Evolutionary conservation across 2,797 vertebrate genomes (phyloP), one percentile per base, ranked within the genome.

Genomic region (Parauchenoglanis punctatus): DNA sequence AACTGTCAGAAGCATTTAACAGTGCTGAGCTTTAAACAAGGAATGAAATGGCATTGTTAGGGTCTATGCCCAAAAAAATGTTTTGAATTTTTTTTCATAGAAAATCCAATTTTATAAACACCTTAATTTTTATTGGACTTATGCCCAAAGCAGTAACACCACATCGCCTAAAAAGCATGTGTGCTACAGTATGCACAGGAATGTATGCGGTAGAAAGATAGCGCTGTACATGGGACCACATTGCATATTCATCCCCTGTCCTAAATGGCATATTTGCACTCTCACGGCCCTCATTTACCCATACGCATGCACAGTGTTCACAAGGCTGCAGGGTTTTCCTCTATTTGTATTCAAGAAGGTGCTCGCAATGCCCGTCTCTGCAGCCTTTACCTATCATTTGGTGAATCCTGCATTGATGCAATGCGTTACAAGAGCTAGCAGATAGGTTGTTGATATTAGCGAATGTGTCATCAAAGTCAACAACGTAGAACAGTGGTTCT

Each of bases 1-100:
- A 8, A 70, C 87, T 90, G 88, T 89, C 89, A 89, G 68, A 67
- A 90, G 54, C 25, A 23, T 90, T 90, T 90, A 86, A 31, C 46
- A 77, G 52, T 83, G 83, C 72, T 46, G 73, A 54, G 61, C 84
- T 81, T 49, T 28, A 67, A 67, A 67, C 61, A 54, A 67, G 52
- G 63, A 35, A 67, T 2, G 8, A 83, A 67, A 31, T 31, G 61
- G 1, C 81, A 61, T 44, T 56, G 46, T 72, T 40, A 44, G 70
- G 40, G 8, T 46, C 70, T 23, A 46, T n/a, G 13, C 49, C n/a
- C 25, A 18, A 31, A 31, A 52, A 54, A 17, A 49, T 12, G 11
- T 75, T 49, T 49, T 46, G 2, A 3, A 8, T 0, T 72, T 56
- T 31, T 78, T 56, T 28, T 2, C 59, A n/a, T n/a, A 40, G 10